phyloP scores from a whole-genome alignment of 2,797 vertebrate species.

The Sebastes reedi region DNA sequence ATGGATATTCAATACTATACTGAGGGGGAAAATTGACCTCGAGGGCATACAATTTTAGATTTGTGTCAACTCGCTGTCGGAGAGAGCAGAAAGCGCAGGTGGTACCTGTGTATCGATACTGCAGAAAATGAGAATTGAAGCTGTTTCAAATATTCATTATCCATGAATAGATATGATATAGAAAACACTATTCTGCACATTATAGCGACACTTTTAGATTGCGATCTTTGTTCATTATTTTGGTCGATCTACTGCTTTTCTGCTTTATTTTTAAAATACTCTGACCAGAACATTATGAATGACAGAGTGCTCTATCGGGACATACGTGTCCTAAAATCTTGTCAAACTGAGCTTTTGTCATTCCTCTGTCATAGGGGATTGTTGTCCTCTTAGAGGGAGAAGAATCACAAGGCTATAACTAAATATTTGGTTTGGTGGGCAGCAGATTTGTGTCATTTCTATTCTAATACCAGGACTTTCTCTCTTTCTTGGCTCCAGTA shows the following conservation, averaged over 20 bases:
- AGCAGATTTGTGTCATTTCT: background rate
- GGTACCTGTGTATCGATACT: no score
- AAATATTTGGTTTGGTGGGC: background rate
- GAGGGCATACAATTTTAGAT: no score
- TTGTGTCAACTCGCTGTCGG: no score
- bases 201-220: background rate
- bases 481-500: slow-evolving; percentile 24
- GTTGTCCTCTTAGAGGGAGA: slow-evolving; percentile 61
- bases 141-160: no score
- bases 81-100: no score
- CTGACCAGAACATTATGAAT: slow-evolving; percentile 14
- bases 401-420: slow-evolving; percentile 67
- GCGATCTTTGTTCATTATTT: background rate
- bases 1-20: no score
- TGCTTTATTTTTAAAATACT: slow-evolving; percentile 1
- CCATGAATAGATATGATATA: no score
- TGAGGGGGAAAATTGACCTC: no score
- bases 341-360: slow-evolving; percentile 70
- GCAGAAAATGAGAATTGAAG: no score
- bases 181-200: background rate
- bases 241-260: background rate
- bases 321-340: slow-evolving; percentile 19
- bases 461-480: slow-evolving; percentile 13
- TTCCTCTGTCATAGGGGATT: slow-evolving; percentile 64
- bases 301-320: background rate